phyloP scores from a whole-genome alignment of 2,797 vertebrate species.

The Myioborus miniatus region DNA sequence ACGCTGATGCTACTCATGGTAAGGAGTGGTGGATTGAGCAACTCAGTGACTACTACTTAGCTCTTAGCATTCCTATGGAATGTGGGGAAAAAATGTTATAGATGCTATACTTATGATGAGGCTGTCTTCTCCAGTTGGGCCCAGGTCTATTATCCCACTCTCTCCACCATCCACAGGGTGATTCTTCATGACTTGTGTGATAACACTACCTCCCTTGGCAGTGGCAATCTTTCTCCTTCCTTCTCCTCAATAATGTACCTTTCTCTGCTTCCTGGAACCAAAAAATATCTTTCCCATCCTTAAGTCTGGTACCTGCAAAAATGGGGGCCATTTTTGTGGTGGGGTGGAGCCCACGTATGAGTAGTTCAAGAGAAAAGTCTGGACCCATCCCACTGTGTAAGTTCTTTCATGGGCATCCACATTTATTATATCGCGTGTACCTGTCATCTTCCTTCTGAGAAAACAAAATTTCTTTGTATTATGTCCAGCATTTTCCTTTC shows the following conservation, averaged over 20 bases:
- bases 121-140: not conserved
- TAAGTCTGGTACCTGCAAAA: not conserved
- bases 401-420: not conserved
- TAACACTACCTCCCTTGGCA: not conserved
- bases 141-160: not conserved
- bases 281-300: not conserved
- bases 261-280: not conserved
- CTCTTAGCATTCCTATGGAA: not conserved
- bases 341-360: not conserved
- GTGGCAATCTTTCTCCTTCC: not conserved
- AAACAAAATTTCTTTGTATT: not conserved
- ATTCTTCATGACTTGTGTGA: not conserved
- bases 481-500: not conserved
- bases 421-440: not conserved
- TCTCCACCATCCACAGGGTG: not conserved
- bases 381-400: not conserved
- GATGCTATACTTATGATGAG: not conserved
- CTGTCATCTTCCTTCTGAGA: not conserved
- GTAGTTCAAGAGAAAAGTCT: not conserved
- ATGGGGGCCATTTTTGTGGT: rapidly evolving
- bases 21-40: not conserved
- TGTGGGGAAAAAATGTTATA: not conserved
- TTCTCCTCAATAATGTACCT: not conserved
- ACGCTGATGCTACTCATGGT: not conserved
- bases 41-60: not conserved